Evolutionary conservation across 1,140 invertebrate genomes (phyloP).

Genomic region (Pectinophora gossypiella): DNA sequence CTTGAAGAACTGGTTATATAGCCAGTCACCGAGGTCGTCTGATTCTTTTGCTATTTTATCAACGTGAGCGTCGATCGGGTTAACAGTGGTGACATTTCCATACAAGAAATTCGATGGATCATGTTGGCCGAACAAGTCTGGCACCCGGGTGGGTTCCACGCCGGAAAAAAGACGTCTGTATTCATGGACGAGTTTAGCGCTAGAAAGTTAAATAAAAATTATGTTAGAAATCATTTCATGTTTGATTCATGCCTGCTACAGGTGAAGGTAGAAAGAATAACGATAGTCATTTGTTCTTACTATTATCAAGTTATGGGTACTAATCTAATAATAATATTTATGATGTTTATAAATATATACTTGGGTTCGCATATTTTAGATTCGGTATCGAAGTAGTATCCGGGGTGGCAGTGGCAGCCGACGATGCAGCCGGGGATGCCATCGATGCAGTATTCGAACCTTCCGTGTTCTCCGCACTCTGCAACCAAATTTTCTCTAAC

Average conservation of each 20-base stretch:
- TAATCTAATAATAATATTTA: no score
- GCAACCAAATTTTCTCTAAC: no score
- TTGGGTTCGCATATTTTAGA: slow-evolving; percentile 64
- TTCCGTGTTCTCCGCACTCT: slow-evolving; percentile 61
- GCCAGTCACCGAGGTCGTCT: slow-evolving; percentile 58
- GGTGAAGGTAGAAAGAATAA: no score
- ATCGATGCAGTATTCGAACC: slow-evolving; percentile 63
- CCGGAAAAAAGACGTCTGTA: slow-evolving; percentile 26
- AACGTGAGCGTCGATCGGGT: slow-evolving; percentile 18
- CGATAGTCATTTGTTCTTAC: no score
- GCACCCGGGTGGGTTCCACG: slow-evolving; percentile 22
- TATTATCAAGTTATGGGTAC: no score
- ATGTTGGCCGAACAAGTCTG: background rate
- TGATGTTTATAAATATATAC: no score
- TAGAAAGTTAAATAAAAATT: slow-evolving; percentile 26
- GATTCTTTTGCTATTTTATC: slow-evolving; percentile 44
- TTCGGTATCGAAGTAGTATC: slow-evolving; percentile 62
- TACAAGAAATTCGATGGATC: background rate
- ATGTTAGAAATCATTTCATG: no score
- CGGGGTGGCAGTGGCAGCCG: slow-evolving; percentile 61
- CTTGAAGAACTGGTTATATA: slow-evolving; percentile 66
- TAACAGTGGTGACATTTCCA: background rate
- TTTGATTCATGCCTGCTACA: no score
- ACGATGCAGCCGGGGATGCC: slow-evolving; percentile 52
- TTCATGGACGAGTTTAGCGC: slow-evolving; percentile 39